Percentiles rank a stretch among this genome's conserved stretches.
These are phyloP conservation scores for Patagioenas fasciata DNA, from an alignment of 2,113 vertebrate species.

Conservation along the genomic window DNA sequence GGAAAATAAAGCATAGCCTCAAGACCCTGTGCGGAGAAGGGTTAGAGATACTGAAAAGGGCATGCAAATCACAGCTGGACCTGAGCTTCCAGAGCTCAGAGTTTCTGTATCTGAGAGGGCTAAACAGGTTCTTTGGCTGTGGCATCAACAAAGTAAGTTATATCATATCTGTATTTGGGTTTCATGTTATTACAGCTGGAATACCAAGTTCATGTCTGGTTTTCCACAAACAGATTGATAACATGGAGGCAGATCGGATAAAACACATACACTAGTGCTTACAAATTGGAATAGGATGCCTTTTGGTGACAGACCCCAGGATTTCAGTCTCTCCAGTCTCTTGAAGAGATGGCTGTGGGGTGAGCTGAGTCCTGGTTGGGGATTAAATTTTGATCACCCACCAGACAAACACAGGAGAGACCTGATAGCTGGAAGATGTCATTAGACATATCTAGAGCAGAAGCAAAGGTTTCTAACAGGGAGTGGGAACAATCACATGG, in stretches of 20 bases:
- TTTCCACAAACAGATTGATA: not conserved
- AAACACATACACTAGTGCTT: not conserved
- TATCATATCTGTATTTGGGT: not conserved
- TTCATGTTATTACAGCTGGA: not conserved
- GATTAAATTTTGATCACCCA: not conserved
- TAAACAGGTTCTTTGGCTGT: not conserved
- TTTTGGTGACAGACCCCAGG: not conserved
- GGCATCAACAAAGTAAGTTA: not conserved
- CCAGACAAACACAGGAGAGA: not conserved
- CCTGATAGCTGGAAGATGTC: not conserved
- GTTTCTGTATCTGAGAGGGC: not conserved
- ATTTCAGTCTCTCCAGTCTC: not conserved
- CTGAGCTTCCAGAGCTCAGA: not conserved
- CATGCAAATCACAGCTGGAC: not conserved
- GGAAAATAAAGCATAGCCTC: not conserved
- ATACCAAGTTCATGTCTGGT: not conserved
- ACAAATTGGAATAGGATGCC: not conserved
- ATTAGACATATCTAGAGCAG: not conserved
- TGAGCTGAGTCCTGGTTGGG: not conserved
- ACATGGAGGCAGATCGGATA: not conserved
- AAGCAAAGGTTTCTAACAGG: not conserved
- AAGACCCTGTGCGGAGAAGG: not conserved
- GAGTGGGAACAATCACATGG: not conserved
- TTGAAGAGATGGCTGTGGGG: not conserved
- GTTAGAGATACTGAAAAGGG: not conserved